Conservation (phyloP, 2,797 vertebrate species). For the Aldrovandia affinis region DNA sequence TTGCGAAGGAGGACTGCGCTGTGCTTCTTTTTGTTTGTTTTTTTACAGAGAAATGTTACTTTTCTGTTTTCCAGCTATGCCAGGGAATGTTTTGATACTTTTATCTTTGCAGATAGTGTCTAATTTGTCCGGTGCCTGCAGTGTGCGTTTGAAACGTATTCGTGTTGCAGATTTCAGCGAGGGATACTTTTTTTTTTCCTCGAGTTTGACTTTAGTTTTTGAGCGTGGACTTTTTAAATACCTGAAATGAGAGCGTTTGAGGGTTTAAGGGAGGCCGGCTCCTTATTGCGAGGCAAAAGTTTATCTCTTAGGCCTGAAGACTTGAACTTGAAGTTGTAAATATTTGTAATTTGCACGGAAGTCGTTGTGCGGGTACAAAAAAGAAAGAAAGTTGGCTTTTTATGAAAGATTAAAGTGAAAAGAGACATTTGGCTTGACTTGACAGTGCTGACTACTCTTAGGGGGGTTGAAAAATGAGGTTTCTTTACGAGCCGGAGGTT, state of each 20-base stretch:
- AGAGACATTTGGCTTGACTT: not conserved
- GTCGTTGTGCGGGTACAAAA: not conserved
- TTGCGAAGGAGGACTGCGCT: constrained; percentile 34
- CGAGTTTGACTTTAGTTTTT: not conserved
- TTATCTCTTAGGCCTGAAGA: not conserved
- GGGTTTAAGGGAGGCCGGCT: not conserved
- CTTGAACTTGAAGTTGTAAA: constrained; percentile 32
- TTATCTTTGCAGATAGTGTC: not conserved
- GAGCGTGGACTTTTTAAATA: not conserved
- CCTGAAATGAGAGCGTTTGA: not conserved
- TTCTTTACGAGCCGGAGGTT: not conserved
- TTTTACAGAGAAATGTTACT: constrained; percentile 17
- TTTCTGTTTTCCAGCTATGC: not conserved
- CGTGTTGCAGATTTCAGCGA: not conserved
- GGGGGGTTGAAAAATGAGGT: not conserved
- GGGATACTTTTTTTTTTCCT: not conserved
- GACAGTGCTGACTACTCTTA: not conserved
- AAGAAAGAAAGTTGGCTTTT: not conserved
- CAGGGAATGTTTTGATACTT: constrained; percentile 8
- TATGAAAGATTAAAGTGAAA: not conserved
- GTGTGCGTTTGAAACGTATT: not conserved
- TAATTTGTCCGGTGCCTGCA: not conserved
- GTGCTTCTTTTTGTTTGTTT: constrained; percentile 26
- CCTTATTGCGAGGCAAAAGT: not conserved
- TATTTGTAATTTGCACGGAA: not conserved